phyloP scores from a whole-genome alignment of 2,888 invertebrate genomes.

The Hedychridium roseum region DNA sequence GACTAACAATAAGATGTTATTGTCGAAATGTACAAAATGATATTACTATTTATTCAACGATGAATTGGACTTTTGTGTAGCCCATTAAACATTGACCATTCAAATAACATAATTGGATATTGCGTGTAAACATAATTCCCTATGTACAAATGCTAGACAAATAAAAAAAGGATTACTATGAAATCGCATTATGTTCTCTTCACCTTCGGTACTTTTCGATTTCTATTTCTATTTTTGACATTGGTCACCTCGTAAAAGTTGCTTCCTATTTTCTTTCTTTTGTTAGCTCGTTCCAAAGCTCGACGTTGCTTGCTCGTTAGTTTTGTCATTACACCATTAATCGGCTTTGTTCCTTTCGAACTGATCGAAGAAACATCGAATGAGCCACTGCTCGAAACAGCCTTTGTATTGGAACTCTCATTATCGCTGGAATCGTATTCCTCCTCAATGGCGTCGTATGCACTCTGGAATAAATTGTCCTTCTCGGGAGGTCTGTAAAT shows the following conservation, averaged over 20 bases:
- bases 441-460: conserved; percentile 59
- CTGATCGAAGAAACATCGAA: conserved; percentile 64
- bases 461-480: conserved; percentile 57
- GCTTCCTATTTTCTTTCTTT: conserved; percentile 84
- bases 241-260: conserved; percentile 90
- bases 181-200: conserved; percentile 38
- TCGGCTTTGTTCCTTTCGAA: conserved; percentile 46
- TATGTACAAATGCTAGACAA: too few species aligned
- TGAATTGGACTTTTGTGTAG: too few species aligned
- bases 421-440: conserved; percentile 63
- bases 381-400: conserved; percentile 61
- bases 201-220: conserved; percentile 67
- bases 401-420: conserved; percentile 67
- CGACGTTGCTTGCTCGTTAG: conserved; percentile 81
- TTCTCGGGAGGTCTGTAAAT: conserved; percentile 54
- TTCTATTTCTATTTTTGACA: conserved; percentile 86
- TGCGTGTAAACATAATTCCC: too few species aligned
- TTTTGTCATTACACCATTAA: conserved; percentile 55
- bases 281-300: conserved; percentile 76
- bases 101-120: too few species aligned
- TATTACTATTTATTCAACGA: too few species aligned
- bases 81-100: too few species aligned
- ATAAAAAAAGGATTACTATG: too few species aligned
- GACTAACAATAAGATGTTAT: too few species aligned
- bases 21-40: too few species aligned